phyloP scores from a whole-genome alignment of 2,888 invertebrate genomes.

The Ceratothoa steindachneri region DNA sequence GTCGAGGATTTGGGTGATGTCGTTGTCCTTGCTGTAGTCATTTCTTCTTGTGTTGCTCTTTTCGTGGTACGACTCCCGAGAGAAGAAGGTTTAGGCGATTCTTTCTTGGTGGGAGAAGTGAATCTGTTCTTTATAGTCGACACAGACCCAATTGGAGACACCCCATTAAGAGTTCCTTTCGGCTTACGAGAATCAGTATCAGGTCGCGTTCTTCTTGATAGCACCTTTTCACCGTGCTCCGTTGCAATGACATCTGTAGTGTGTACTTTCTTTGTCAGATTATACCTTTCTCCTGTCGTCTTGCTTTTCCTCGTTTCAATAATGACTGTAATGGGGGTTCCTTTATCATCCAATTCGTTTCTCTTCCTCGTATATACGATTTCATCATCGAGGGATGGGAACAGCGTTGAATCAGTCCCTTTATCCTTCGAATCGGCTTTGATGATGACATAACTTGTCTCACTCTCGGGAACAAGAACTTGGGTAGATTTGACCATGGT shows the following conservation, averaged over 20 bases:
- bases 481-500: conserved; percentile 31
- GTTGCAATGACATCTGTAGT: conserved; percentile 39
- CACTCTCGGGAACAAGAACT: conserved; percentile 39
- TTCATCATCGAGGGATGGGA: conserved; percentile 45
- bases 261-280: conserved; percentile 42
- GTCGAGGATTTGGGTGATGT: not conserved
- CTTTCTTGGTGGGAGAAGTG: not conserved
- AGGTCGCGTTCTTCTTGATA: not conserved
- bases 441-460: conserved; percentile 44
- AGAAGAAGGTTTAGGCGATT: not conserved
- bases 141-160: conserved; percentile 1
- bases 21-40: not conserved
- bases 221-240: conserved; percentile 36
- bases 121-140: conserved; percentile 12
- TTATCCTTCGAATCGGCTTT: conserved; percentile 32
- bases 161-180: not conserved
- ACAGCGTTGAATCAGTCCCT: conserved; percentile 16
- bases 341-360: conserved; percentile 36
- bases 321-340: conserved; percentile 33
- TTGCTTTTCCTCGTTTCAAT: conserved; percentile 42
- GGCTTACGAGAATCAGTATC: not conserved
- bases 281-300: conserved; percentile 40
- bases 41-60: conserved; percentile 1
- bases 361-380: conserved; percentile 38
- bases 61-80: conserved; percentile 10